phyloP scores from a whole-genome alignment of 2,113 vertebrate genomes.

The Corydoras maculifer region DNA sequence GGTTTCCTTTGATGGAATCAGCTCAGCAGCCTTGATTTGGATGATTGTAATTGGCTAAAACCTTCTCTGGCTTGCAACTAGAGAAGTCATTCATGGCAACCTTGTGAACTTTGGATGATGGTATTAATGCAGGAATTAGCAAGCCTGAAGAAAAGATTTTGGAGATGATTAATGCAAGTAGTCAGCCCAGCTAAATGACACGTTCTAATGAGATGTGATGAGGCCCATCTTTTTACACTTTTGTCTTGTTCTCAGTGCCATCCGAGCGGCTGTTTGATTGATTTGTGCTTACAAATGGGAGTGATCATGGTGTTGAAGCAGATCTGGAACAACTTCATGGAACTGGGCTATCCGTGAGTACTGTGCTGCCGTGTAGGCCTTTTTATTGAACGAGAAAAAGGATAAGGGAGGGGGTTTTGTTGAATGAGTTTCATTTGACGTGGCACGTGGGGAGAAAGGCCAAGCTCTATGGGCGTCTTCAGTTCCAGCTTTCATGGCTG shows the following conservation, averaged over 20 bases:
- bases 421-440: not conserved
- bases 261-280: slow-evolving; percentile 95
- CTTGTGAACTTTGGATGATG: slow-evolving; percentile 10
- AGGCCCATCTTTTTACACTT: slow-evolving; percentile 23
- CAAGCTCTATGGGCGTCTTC: slow-evolving; percentile 4
- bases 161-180: not conserved
- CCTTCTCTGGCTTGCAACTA: not conserved
- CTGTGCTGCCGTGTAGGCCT: slow-evolving; percentile 10
- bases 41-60: slow-evolving; percentile 2
- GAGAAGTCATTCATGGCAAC: not conserved
- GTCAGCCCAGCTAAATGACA: not conserved
- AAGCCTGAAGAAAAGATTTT: not conserved
- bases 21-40: not conserved
- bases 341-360: slow-evolving; percentile 91
- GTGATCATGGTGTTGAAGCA: slow-evolving; percentile 99
- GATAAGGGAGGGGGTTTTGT: not conserved
- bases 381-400: not conserved
- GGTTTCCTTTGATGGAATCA: slow-evolving; percentile 1
- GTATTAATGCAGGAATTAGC: slow-evolving; percentile 14
- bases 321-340: slow-evolving; percentile 99
- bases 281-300: slow-evolving; percentile 98
- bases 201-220: not conserved
- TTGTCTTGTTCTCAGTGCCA: slow-evolving; percentile 75
- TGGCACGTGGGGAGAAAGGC: not conserved
- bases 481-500: slow-evolving; percentile 18